phyloP scores from a whole-genome alignment of 1,140 invertebrate genomes.

The Lerema accius region DNA sequence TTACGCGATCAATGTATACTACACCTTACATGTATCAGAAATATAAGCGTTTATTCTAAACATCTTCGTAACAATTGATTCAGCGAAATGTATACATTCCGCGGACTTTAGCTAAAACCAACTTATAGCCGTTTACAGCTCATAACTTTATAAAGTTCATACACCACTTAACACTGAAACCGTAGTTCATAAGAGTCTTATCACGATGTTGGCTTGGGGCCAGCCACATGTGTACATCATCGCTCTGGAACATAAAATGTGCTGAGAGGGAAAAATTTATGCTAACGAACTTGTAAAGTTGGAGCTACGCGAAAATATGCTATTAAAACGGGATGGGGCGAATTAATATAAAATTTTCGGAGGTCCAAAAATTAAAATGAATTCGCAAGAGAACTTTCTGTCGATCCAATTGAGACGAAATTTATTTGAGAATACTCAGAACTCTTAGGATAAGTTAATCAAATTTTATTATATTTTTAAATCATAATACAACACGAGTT shows the following conservation, averaged over 20 bases:
- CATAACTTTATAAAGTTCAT: conserved; percentile 15
- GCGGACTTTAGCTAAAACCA: too few relatives aligned
- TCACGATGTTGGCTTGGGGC: conserved; percentile 12
- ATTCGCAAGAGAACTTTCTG: background rate
- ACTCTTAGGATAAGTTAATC: background rate
- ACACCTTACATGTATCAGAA: too few relatives aligned
- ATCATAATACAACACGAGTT: too few relatives aligned
- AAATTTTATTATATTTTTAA: background rate
- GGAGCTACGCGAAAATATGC: conserved; percentile 19
- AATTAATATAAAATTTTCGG: background rate
- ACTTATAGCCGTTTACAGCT: background rate
- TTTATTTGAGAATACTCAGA: conserved; percentile 1
- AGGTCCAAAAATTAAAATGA: background rate
- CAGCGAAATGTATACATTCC: too few relatives aligned
- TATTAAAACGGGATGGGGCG: conserved; percentile 15
- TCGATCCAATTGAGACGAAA: background rate
- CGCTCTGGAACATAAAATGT: conserved; percentile 20
- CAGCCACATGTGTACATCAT: conserved; percentile 31
- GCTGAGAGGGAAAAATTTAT: conserved; percentile 30
- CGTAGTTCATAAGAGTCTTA: conserved; percentile 14
- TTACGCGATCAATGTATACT: too few relatives aligned
- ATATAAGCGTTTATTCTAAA: too few relatives aligned
- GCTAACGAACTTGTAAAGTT: conserved; percentile 32
- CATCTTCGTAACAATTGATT: too few relatives aligned
- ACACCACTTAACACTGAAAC: conserved; percentile 18